Conservation (phyloP, 1,140 invertebrate species). For the Panonychus citri region DNA sequence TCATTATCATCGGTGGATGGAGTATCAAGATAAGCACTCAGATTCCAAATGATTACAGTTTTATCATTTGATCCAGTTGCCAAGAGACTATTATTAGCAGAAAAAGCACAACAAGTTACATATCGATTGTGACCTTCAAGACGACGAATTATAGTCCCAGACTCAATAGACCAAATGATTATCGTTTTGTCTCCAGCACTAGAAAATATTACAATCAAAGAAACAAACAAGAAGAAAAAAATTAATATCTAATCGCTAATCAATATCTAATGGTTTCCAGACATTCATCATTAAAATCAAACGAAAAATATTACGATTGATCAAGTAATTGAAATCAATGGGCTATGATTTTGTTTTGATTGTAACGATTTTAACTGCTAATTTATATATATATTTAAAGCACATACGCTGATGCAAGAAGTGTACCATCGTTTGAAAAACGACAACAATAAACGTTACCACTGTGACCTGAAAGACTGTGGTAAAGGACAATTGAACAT, state of each 20-base stretch:
- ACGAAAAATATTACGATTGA: too few species aligned
- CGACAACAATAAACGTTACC: slow-evolving; percentile 32
- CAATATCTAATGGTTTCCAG: too few species aligned
- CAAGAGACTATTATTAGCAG: slow-evolving; percentile 33
- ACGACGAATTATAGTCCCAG: slow-evolving; percentile 16
- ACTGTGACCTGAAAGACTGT: slow-evolving; percentile 15
- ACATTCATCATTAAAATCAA: too few species aligned
- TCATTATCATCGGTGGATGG: neutral
- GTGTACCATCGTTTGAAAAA: slow-evolving; percentile 32
- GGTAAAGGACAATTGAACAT: slow-evolving; percentile 15
- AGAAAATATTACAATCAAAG: slow-evolving; percentile 9
- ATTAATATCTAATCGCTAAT: too few species aligned
- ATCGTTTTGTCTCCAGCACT: slow-evolving; percentile 41
- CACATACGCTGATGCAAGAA: slow-evolving; percentile 33
- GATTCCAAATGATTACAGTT: slow-evolving; percentile 34
- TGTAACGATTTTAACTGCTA: too few species aligned
- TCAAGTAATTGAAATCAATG: too few species aligned
- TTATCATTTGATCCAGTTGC: slow-evolving; percentile 49
- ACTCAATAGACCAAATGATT: slow-evolving; percentile 35
- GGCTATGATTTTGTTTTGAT: neutral
- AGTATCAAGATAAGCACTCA: slow-evolving; percentile 19
- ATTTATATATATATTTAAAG: too few species aligned
- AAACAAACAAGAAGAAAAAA: too few species aligned
- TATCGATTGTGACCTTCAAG: slow-evolving; percentile 28
- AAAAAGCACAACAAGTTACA: slow-evolving; percentile 45